phyloP scores from a whole-genome alignment of 23 tunicate species.

The Halocynthia roretzi region DNA sequence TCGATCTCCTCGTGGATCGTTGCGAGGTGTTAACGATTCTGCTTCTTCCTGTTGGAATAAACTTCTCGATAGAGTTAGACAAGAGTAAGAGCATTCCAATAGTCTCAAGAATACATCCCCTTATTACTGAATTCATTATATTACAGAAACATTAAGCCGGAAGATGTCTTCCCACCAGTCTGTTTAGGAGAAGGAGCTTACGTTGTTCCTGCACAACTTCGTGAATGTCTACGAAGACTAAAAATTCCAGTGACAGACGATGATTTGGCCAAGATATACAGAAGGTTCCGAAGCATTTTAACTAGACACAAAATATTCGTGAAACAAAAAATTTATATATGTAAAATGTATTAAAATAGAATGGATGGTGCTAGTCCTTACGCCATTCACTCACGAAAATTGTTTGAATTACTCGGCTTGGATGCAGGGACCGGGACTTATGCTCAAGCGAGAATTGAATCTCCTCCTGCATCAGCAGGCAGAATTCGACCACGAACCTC shows the following conservation, averaged over 20 bases:
- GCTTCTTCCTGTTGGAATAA: conserved; percentile 59
- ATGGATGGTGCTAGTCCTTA: conserved; percentile 82
- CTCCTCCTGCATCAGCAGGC: not conserved
- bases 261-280: conserved; percentile 63
- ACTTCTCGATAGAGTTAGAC: conserved; percentile 27
- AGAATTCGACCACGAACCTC: conserved; percentile 26
- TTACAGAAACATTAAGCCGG: conserved; percentile 52
- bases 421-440: conserved; percentile 34
- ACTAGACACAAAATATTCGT: not conserved
- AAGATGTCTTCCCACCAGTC: conserved; percentile 59
- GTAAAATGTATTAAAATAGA: conserved; percentile 14
- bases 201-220: conserved; percentile 79
- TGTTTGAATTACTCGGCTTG: conserved; percentile 60
- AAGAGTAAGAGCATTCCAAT: conserved; percentile 27
- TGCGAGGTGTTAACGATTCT: conserved; percentile 14
- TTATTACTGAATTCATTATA: not conserved
- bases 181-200: conserved; percentile 83
- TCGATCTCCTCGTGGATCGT: conserved; percentile 14
- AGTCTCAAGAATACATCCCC: not conserved
- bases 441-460: not conserved
- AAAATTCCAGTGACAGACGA: conserved; percentile 43
- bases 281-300: conserved; percentile 35
- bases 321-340: not conserved
- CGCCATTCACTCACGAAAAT: conserved; percentile 48
- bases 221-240: conserved; percentile 60